phyloP scores from a whole-genome alignment of 2,797 vertebrate species.

The Hoplostethus mediterraneus region DNA sequence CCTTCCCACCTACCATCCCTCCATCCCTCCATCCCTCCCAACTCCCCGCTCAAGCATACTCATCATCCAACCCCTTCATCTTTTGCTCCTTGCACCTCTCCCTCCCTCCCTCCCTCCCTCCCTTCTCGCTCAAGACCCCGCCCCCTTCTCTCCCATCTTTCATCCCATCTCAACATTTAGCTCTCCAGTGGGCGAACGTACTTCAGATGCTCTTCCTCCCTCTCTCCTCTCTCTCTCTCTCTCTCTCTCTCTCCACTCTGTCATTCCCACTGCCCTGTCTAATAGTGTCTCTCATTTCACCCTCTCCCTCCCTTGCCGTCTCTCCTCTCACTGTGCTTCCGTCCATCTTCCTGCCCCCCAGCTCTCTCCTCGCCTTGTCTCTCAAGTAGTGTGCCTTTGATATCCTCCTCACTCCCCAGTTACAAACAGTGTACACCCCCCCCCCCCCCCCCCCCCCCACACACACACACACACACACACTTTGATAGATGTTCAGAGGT shows the following conservation, averaged over 20 bases:
- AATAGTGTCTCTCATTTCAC: conserved; percentile 51
- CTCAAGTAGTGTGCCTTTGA: conserved; percentile 64
- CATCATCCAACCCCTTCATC: conserved; percentile 69
- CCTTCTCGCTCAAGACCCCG: conserved; percentile 51
- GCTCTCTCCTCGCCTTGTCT: conserved; percentile 15
- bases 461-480: conserved; percentile 35
- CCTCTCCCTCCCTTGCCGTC: conserved; percentile 44
- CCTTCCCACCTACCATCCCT: conserved; percentile 37
- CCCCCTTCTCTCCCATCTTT: conserved; percentile 51
- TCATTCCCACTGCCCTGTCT: conserved; percentile 47
- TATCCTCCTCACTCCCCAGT: conserved; percentile 50
- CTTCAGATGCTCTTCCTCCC: conserved; percentile 50
- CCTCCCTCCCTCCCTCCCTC: conserved; percentile 47
- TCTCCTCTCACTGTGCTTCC: conserved; percentile 50
- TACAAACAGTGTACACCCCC: conserved; percentile 34
- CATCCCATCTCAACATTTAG: conserved; percentile 61
- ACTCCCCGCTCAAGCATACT: conserved; percentile 44
- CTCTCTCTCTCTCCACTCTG: conserved; percentile 27
- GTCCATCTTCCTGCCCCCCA: conserved; percentile 43
- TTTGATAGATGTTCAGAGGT: conserved; percentile 58
- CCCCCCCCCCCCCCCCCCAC: conserved; percentile 30
- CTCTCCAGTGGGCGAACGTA: conserved; percentile 57
- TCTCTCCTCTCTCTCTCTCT: not conserved
- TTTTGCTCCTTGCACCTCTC: conserved; percentile 46
- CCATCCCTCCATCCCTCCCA: conserved; percentile 8